Base-by-base conservation (phyloP, 2,888 invertebrate genomes). In the Tricholauxania praeusta region DNA sequence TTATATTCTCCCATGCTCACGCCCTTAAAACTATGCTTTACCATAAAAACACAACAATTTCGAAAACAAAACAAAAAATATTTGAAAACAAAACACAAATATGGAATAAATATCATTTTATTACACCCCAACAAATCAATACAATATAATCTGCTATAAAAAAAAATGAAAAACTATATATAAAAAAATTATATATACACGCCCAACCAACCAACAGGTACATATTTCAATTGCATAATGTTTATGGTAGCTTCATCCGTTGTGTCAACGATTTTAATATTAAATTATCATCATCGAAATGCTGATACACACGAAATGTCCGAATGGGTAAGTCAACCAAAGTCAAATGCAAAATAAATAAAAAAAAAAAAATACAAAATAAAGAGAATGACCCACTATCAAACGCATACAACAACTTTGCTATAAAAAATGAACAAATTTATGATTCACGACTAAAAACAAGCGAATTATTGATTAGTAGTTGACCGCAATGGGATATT, bases 201-300 rank as follows among this genome's bases (percentile, higher is more conserved):
- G 85, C 85, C 84, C 85, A 84, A 84, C 84, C 84, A 84, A 84
- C 84, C 84, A 85, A 89, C 86, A 93, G 95, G 95, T 88, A 97
- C 97, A 82, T 98, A 98, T 91, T 98, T 98, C 92, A 98, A 98
- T 91, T 97, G 97, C 90, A 98, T 98, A 90, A 98, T 98, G 98
- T 96, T 98, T 90, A 98, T 98, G 97, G 98, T 98, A 89, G 97
- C 98, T 84, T 96, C 97, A 85, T 98, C 98, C 80, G 98, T 98
- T 87, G 96, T 98, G 86, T 97, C 97, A 88, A 98, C 98, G 79
- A 98, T 98, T 87, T 93, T 98, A 85, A 97, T 98, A 88, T 93
- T 98, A 85, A 98, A 98, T 90, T 98, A 97, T 90, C 98, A 98
- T 89, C 98, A 98, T 90, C 93, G 98, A 86, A 96, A 96, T 88